Evolutionary conservation across 2,113 vertebrate species (phyloP), one percentile per base, ranked within the genome.

Genomic region (Microtus montanus): DNA sequence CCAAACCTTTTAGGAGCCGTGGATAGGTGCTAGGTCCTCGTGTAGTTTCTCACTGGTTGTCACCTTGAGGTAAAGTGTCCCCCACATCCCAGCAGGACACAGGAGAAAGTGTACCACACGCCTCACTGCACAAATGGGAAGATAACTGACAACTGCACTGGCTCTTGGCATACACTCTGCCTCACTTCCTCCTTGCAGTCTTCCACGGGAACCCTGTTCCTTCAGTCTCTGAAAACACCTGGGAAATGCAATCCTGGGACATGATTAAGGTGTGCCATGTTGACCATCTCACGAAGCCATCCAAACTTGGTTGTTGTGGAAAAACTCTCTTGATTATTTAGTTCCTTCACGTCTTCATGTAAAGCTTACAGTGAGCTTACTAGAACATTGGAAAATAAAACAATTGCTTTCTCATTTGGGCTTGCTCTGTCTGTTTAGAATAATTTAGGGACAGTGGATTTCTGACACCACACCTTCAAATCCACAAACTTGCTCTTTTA

Each of bases 81-180:
- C 47, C 38, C 38, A 73, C 2, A 63, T 63, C 11, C 41, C 38
- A 9, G 35, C 9, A 61, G 54, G 5, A 71, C 17, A 12, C 33
- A 8, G 8, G 33, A 61, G 71, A 75, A 92, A 77, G 73, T 68
- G 63, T 6, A 24, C 47, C 28, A 47, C 7, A 0, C 5, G 14
- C 10, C 9, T 22, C 4, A 9, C 10, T 22, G 11, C 11, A 49
- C 1, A 2, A 3, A 70, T 30, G 41, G 19, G 22, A 0, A 24
- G 41, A 49, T 54, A 68, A 22, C 44, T 13, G 1, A 30, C 52
- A 80, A 19, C 4, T n/a, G 15, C 1, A 20, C 19, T 13, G 3
- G 26, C 14, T 73, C 24, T 52, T 41, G 20, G 5, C 5, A 12
- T 6, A 19, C 38, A 63, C 77, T 35, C 47, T 38, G 38, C 14